Evolutionary conservation across 2,797 vertebrate genomes (phyloP).

Genomic region (Pempheris klunzingeri): DNA sequence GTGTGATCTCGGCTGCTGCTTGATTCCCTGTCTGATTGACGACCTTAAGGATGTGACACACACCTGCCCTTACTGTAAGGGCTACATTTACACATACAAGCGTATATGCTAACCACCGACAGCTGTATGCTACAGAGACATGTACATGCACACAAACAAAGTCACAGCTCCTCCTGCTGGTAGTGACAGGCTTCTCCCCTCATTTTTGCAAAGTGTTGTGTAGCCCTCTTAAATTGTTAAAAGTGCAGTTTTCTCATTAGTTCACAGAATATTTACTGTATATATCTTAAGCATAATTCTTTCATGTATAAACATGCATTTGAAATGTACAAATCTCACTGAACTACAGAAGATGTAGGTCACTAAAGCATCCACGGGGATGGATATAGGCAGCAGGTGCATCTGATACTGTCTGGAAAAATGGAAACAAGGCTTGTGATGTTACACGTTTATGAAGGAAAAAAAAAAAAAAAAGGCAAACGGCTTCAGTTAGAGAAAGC

Average conservation of each 20-base stretch:
- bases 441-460: conserved; percentile 33
- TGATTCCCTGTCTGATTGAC: conserved; percentile 97
- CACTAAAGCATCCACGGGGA: conserved; percentile 29
- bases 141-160: conserved; percentile 66
- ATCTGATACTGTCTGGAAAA: conserved; percentile 35
- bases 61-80: conserved; percentile 98
- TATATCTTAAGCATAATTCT: conserved; percentile 58
- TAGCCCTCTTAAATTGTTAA: conserved; percentile 67
- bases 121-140: conserved; percentile 67
- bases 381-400: conserved; percentile 23
- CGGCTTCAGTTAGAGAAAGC: conserved; percentile 52
- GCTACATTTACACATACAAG: conserved; percentile 99
- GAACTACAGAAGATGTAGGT: conserved; percentile 37
- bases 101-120: conserved; percentile 94
- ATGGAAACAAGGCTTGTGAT: conserved; percentile 32
- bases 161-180: conserved; percentile 66
- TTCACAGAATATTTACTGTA: conserved; percentile 73
- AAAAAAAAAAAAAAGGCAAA: conserved; percentile 2
- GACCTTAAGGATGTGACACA: conserved; percentile 99
- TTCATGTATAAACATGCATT: conserved; percentile 67
- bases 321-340: conserved; percentile 63
- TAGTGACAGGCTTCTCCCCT: conserved; percentile 58
- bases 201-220: conserved; percentile 74
- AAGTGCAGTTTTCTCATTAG: conserved; percentile 71
- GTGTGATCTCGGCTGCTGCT: conserved; percentile 97